phyloP scores from a whole-genome alignment of 2,888 invertebrate species.

The Autographa pulchrina region DNA sequence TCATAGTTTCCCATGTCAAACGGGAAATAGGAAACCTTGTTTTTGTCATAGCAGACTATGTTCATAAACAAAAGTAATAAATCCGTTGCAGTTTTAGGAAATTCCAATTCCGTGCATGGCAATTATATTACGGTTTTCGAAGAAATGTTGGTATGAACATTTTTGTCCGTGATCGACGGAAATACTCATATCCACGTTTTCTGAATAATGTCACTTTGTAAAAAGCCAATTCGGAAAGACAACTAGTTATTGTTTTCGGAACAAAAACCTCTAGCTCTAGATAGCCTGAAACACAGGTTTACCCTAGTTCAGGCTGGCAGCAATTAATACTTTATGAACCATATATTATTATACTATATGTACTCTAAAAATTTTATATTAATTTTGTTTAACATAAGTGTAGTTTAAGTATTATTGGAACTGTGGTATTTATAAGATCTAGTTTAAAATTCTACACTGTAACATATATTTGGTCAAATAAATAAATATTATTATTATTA shows the following conservation, averaged over 20 bases:
- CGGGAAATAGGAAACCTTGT: background rate
- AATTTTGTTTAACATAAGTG: too few species aligned
- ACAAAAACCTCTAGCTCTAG: background rate
- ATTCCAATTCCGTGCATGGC: background rate
- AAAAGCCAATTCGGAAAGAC: background rate
- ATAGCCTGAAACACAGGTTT: too few species aligned
- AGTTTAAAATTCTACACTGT: too few species aligned
- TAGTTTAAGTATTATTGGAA: too few species aligned
- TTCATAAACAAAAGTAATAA: background rate
- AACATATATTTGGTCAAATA: too few species aligned
- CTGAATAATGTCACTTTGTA: background rate
- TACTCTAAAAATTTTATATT: too few species aligned
- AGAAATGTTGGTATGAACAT: background rate
- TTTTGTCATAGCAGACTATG: slow-evolving; percentile 1
- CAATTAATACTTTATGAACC: too few species aligned
- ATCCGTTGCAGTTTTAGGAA: background rate
- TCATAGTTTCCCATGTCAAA: too few species aligned
- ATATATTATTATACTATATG: too few species aligned
- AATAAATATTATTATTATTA: too few species aligned
- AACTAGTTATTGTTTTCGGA: background rate
- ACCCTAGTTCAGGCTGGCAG: too few species aligned
- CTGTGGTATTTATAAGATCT: too few species aligned
- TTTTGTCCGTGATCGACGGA: background rate
- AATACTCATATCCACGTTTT: background rate
- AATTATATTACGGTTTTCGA: background rate